These are phyloP conservation scores for Lerema accius DNA, from an alignment of 1,140 invertebrate genomes.

Conservation along the genomic window DNA sequence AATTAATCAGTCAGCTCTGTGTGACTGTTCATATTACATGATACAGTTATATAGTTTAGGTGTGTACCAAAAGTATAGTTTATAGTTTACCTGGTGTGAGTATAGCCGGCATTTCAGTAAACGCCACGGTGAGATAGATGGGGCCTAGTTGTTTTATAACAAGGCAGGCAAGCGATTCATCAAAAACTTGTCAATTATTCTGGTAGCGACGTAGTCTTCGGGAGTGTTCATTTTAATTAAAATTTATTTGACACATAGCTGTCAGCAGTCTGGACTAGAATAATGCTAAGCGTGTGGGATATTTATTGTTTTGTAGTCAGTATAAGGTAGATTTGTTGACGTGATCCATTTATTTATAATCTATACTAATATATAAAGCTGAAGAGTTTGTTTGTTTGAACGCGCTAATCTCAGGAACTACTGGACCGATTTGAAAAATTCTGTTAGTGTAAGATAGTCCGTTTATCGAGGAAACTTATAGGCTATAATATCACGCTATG, in stretches of 20 bases:
- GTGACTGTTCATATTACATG: too few relatives aligned
- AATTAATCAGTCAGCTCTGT: too few relatives aligned
- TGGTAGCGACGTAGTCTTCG: constrained; percentile 60
- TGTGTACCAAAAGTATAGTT: not conserved
- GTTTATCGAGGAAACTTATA: too few relatives aligned
- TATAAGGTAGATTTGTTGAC: not conserved
- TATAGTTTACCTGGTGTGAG: not conserved
- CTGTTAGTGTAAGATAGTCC: too few relatives aligned
- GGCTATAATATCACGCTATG: too few relatives aligned
- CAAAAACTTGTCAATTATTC: constrained; percentile 73
- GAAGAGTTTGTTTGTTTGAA: too few relatives aligned
- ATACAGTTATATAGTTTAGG: too few relatives aligned
- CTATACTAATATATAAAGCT: too few relatives aligned
- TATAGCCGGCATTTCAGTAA: constrained; percentile 33
- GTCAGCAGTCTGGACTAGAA: constrained; percentile 19
- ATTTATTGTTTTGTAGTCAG: constrained; percentile 24
- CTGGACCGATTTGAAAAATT: too few relatives aligned
- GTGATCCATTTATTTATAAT: not conserved
- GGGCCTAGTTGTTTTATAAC: constrained; percentile 68
- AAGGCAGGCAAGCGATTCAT: constrained; percentile 72
- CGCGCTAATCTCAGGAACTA: too few relatives aligned
- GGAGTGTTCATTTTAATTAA: constrained; percentile 73
- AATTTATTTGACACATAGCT: constrained; percentile 69
- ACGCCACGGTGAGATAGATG: constrained; percentile 69
- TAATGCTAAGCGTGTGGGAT: not conserved